phyloP scores from a whole-genome alignment of 2,888 invertebrate species.

The Amphipyra tragopoginis region DNA sequence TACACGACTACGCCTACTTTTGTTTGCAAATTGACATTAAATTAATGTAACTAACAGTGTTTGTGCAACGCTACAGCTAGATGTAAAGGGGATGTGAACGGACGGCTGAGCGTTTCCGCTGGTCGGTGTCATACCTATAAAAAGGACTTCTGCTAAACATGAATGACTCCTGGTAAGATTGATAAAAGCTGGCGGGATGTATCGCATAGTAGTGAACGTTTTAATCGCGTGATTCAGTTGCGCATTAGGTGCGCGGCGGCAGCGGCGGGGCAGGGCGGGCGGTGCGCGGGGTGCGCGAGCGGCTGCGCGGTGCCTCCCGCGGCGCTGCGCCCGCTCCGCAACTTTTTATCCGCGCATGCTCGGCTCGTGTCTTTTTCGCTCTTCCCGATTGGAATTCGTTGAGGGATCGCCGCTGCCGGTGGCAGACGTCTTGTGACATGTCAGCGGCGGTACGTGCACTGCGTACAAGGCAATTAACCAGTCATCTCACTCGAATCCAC shows the following conservation, averaged over 20 bases:
- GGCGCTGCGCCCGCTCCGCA: constrained; percentile 77
- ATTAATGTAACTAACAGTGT: constrained; percentile 36
- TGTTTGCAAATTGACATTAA: constrained; percentile 51
- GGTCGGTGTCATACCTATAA: constrained; percentile 41
- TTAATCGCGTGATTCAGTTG: constrained; percentile 77
- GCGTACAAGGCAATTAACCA: constrained; percentile 87
- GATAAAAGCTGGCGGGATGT: constrained; percentile 63
- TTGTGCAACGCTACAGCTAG: constrained; percentile 25
- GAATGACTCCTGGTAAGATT: constrained; percentile 70
- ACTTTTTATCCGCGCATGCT: constrained; percentile 86
- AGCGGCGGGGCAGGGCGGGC: constrained; percentile 48
- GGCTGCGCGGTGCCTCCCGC: constrained; percentile 80
- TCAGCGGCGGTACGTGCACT: constrained; percentile 84
- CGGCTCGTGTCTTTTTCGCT: constrained; percentile 89
- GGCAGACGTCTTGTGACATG: constrained; percentile 89
- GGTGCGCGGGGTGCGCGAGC: constrained; percentile 60
- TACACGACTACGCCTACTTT: constrained; percentile 45
- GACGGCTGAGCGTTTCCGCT: constrained; percentile 36
- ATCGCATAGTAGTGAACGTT: constrained; percentile 69
- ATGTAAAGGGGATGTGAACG: constrained; percentile 30
- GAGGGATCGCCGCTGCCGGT: constrained; percentile 88
- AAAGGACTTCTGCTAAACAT: constrained; percentile 60
- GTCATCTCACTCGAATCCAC: constrained; percentile 77
- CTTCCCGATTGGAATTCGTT: constrained; percentile 88
- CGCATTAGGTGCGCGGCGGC: constrained; percentile 63